Evolutionary conservation across 1,140 invertebrate genomes (phyloP).

Genomic region (Philaenus spumarius): DNA sequence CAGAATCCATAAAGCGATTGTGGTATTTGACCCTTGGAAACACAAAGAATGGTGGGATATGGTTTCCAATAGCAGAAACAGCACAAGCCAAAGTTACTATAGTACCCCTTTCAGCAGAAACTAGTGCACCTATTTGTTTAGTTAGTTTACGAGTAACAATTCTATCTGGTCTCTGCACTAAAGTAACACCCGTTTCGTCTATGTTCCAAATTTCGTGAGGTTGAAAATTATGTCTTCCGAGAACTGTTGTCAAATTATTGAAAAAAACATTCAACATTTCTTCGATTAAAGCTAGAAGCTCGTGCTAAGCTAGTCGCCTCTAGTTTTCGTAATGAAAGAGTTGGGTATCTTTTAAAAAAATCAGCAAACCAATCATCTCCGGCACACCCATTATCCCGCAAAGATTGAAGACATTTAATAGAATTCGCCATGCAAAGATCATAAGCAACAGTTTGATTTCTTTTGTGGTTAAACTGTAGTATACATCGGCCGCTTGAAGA

Average conservation of each 20-base stretch:
- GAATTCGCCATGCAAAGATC: too few species aligned
- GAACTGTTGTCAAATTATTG: conserved; percentile 31
- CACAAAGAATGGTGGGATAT: conserved; percentile 40
- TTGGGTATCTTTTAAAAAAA: conserved; percentile 34
- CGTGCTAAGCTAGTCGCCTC: too few species aligned
- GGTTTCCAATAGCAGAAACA: conserved; percentile 37
- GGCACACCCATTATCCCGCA: conserved; percentile 30
- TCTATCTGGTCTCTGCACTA: too few species aligned
- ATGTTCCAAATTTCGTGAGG: too few species aligned
- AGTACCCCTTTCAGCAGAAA: conserved; percentile 37
- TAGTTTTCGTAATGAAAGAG: conserved; percentile 35
- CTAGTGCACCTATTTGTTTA: conserved; percentile 36
- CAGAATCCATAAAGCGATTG: too few species aligned
- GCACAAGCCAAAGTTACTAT: conserved; percentile 35
- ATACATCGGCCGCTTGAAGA: too few species aligned
- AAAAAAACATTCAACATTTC: conserved; percentile 32
- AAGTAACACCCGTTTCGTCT: conserved; percentile 40
- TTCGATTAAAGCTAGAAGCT: conserved; percentile 22
- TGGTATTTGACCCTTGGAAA: conserved; percentile 37
- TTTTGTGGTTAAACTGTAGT: too few species aligned
- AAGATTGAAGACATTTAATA: too few species aligned
- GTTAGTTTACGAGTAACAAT: conserved; percentile 36
- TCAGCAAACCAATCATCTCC: conserved; percentile 36
- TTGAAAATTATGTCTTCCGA: too few species aligned
- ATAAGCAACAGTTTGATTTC: too few species aligned